These are phyloP conservation scores for Bothrops jararaca DNA, from an alignment of 2,113 vertebrate species.

Conservation along the genomic window DNA sequence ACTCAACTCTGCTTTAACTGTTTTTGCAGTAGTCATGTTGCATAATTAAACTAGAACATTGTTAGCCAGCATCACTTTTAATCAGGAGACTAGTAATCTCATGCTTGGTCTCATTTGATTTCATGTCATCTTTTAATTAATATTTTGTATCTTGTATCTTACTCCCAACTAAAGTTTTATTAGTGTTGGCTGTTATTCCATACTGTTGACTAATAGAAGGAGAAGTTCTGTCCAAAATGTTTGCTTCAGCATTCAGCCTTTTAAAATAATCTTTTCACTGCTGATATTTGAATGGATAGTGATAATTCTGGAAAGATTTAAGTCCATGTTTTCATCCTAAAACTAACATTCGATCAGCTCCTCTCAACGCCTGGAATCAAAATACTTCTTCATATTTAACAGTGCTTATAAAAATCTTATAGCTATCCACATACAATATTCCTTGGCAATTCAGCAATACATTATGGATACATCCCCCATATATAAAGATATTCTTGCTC, in stretches of 20 bases:
- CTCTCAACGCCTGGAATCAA: not conserved
- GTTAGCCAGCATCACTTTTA: not conserved
- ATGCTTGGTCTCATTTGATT: not conserved
- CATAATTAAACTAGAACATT: not conserved
- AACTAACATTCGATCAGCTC: not conserved
- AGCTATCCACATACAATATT: not conserved
- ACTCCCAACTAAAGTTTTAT: not conserved
- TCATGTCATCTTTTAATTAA: not conserved
- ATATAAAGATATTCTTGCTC: not conserved
- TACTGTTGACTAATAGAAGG: not conserved
- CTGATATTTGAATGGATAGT: not conserved
- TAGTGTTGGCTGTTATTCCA: not conserved
- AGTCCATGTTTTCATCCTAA: not conserved
- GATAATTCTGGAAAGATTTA: not conserved
- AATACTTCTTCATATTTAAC: not conserved
- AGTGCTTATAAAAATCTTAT: not conserved
- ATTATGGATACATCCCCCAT: not conserved
- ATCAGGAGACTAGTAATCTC: not conserved
- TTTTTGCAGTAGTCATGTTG: not conserved
- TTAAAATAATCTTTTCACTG: not conserved
- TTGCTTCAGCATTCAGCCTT: not conserved
- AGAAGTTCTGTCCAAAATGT: not conserved
- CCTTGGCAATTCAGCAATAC: not conserved
- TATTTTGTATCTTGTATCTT: not conserved
- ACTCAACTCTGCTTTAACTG: not conserved